These are phyloP conservation scores for Botia kubotai DNA, from an alignment of 2,797 vertebrate species.

Conservation along the genomic window DNA sequence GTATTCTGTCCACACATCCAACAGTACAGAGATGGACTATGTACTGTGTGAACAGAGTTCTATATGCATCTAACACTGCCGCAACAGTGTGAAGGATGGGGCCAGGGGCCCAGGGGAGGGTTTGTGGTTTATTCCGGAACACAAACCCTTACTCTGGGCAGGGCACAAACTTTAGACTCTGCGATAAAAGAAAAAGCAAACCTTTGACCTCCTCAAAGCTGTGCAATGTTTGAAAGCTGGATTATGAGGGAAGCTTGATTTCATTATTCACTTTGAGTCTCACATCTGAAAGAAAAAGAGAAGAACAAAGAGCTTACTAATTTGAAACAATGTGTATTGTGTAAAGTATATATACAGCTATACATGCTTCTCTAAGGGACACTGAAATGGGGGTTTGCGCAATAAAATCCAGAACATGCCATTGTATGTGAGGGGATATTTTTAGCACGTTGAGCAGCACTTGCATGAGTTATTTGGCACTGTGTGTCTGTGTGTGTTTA, in stretches of 20 bases:
- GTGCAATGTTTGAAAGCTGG: constrained; percentile 50
- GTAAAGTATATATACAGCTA: not conserved
- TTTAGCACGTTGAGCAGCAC: constrained; percentile 9
- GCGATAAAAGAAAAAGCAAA: constrained; percentile 45
- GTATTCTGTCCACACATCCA: constrained; percentile 47
- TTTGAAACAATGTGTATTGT: not conserved
- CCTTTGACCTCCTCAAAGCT: constrained; percentile 51
- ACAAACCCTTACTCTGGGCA: constrained; percentile 31
- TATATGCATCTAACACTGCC: constrained; percentile 63
- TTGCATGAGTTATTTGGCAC: constrained; percentile 1
- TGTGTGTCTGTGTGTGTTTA: constrained; percentile 51
- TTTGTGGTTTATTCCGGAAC: constrained; percentile 45
- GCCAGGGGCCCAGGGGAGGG: constrained; percentile 50
- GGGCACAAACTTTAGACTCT: constrained; percentile 49
- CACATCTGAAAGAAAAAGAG: constrained; percentile 58
- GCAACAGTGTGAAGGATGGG: constrained; percentile 56
- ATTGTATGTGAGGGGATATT: constrained; percentile 19
- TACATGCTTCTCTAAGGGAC: too few relatives aligned
- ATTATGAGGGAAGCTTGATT: constrained; percentile 42
- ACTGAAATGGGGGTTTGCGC: not conserved
- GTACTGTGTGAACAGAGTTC: constrained; percentile 54
- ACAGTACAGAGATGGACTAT: constrained; percentile 38
- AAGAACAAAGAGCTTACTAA: constrained; percentile 18
- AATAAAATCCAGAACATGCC: constrained; percentile 4
- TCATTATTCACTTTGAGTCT: constrained; percentile 59